Evolutionary conservation across 2,888 invertebrate genomes (phyloP).

Genomic region (Lacanobia oleracea): DNA sequence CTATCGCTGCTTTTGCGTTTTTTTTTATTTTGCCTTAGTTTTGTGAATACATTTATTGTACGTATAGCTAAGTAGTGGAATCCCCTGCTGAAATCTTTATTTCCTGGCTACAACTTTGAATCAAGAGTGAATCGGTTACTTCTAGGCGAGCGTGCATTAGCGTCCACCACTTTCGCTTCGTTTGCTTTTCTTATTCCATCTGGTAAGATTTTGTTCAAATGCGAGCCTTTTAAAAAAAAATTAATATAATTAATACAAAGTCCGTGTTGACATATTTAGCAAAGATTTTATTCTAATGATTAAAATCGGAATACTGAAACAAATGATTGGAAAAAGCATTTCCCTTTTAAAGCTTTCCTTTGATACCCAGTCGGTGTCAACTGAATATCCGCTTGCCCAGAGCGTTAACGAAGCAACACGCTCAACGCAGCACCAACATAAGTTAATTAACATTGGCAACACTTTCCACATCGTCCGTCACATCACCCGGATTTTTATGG

Average conservation of each 20-base stretch:
- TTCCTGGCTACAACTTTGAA: too few species aligned
- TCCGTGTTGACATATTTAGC: too few species aligned
- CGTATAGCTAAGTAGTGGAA: too few species aligned
- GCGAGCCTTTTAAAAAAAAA: too few species aligned
- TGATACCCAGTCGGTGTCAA: slow-evolving; percentile 23
- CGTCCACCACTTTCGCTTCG: too few species aligned
- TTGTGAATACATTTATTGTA: too few species aligned
- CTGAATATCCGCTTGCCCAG: slow-evolving; percentile 20
- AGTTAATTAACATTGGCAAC: slow-evolving; percentile 48
- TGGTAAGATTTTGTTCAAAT: too few species aligned
- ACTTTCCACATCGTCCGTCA: slow-evolving; percentile 32
- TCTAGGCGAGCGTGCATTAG: too few species aligned
- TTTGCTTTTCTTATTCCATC: too few species aligned
- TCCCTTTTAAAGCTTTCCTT: slow-evolving; percentile 1
- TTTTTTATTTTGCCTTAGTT: neutral
- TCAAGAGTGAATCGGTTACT: too few species aligned
- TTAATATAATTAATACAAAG: too few species aligned
- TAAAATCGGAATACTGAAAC: neutral
- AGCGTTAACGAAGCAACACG: slow-evolving; percentile 49
- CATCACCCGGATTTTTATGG: slow-evolving; percentile 43
- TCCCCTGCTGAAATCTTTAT: too few species aligned
- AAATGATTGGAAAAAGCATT: neutral
- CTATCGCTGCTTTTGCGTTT: neutral
- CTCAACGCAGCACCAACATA: slow-evolving; percentile 22
- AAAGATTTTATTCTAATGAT: neutral